phyloP scores from a whole-genome alignment of 2,888 invertebrate species.

The Sesia apiformis region DNA sequence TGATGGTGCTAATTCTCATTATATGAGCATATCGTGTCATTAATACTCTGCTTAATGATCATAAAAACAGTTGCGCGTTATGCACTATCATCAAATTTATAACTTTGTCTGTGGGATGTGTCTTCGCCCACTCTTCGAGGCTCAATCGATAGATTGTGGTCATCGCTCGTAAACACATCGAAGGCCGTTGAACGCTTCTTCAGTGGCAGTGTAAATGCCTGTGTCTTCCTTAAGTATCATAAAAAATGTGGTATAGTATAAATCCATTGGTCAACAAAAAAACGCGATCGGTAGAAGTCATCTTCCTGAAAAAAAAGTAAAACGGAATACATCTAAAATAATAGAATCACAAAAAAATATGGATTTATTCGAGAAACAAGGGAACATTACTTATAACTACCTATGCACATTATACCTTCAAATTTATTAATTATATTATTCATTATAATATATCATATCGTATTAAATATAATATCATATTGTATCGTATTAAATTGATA shows the following conservation, averaged over 20 bases:
- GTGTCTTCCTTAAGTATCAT: conserved; percentile 1
- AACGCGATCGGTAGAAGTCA: no score
- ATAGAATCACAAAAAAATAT: no score
- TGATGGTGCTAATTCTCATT: conserved; percentile 1
- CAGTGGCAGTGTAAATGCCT: conserved; percentile 2
- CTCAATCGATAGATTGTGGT: conserved; percentile 11
- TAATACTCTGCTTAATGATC: background rate
- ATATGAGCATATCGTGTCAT: background rate
- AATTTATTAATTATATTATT: no score
- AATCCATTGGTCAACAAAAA: no score
- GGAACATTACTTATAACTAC: no score
- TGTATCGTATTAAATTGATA: no score
- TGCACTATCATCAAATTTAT: background rate
- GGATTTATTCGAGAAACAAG: no score
- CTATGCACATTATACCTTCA: no score
- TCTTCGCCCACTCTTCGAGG: conserved; percentile 12
- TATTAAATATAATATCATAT: no score
- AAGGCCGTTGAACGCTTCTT: conserved; percentile 16
- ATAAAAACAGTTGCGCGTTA: background rate
- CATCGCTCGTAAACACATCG: conserved; percentile 12
- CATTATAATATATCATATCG: no score
- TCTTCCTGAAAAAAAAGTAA: no score
- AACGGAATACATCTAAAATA: no score
- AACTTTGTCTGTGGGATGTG: conserved; percentile 15
- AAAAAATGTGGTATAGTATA: conserved; percentile 1